Conservation (phyloP, 1,140 invertebrate species). For the Zaprionus tsacasi region DNA sequence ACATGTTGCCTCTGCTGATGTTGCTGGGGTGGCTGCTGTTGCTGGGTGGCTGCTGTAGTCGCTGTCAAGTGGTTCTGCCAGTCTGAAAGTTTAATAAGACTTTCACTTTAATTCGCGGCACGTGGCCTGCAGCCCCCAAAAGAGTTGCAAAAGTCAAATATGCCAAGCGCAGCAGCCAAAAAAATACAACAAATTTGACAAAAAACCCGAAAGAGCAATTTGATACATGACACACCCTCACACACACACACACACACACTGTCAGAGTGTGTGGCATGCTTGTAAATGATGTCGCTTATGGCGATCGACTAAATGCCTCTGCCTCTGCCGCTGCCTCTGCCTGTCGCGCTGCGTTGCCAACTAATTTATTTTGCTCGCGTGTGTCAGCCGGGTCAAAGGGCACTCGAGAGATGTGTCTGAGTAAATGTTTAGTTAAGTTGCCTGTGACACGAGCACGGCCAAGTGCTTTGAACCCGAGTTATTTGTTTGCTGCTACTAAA, state of each 20-base stretch:
- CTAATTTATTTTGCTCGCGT: slow-evolving; percentile 65
- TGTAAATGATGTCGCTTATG: slow-evolving; percentile 39
- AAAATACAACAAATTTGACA: slow-evolving; percentile 30
- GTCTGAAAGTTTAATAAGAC: slow-evolving; percentile 49
- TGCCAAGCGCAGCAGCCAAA: slow-evolving; percentile 15
- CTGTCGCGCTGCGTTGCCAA: slow-evolving; percentile 27
- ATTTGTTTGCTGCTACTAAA: neutral
- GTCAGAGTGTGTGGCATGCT: neutral
- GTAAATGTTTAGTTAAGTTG: neutral
- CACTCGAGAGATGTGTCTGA: no score
- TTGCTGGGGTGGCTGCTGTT: no score
- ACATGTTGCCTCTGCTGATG: slow-evolving; percentile 32
- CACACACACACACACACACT: neutral
- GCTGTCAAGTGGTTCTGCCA: slow-evolving; percentile 41
- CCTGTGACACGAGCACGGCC: neutral
- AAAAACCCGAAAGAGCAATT: slow-evolving; percentile 41
- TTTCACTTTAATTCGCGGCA: slow-evolving; percentile 49
- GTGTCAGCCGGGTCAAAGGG: slow-evolving; percentile 32
- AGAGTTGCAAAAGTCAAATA: slow-evolving; percentile 48
- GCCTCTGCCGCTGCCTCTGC: neutral
- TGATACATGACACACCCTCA: slow-evolving; percentile 21
- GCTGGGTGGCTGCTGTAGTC: slow-evolving; percentile 4
- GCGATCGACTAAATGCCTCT: slow-evolving; percentile 58
- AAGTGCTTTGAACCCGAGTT: neutral
- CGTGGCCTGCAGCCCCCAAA: slow-evolving; percentile 35